phyloP scores from a whole-genome alignment of 2,888 invertebrate genomes.

The Marasmarcha lunaedactyla region DNA sequence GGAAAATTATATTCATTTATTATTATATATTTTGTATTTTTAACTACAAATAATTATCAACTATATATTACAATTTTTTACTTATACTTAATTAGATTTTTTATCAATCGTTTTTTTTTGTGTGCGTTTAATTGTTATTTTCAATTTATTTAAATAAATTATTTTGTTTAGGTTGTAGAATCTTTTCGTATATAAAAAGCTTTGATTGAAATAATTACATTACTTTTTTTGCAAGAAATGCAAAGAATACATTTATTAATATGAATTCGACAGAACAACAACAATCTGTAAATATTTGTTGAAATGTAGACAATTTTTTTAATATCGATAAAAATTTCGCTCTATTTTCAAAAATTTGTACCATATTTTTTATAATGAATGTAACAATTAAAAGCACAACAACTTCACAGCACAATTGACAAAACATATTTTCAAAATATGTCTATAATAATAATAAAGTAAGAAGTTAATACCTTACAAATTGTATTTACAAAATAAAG shows the following conservation, averaged over 20 bases:
- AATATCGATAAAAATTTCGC: too few relatives aligned
- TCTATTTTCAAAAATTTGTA: conserved; percentile 2
- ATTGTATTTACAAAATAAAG: conserved; percentile 67
- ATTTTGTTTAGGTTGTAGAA: too few relatives aligned
- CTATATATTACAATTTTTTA: conserved; percentile 69
- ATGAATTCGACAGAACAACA: too few relatives aligned
- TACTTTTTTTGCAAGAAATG: too few relatives aligned
- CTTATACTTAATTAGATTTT: conserved; percentile 46
- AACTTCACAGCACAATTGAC: conserved; percentile 67
- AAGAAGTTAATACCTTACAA: conserved; percentile 50
- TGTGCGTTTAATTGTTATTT: conserved; percentile 38
- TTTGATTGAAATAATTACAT: too few relatives aligned
- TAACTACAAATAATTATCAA: conserved; percentile 65
- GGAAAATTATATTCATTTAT: conserved; percentile 69
- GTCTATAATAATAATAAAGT: conserved; percentile 63
- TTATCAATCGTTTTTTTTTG: conserved; percentile 56
- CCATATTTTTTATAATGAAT: conserved; percentile 19
- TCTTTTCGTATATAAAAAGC: too few relatives aligned
- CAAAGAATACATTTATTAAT: too few relatives aligned
- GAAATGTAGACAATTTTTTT: neutral
- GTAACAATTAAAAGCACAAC: conserved; percentile 39
- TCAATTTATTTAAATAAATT: conserved; percentile 11
- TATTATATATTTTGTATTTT: conserved; percentile 66
- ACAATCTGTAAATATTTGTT: too few relatives aligned
- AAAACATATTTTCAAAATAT: conserved; percentile 70